Percentiles rank a stretch among this genome's conserved stretches.
phyloP scores from a whole-genome alignment of 1,140 invertebrate genomes.

The Drosophila nigrodunni region DNA sequence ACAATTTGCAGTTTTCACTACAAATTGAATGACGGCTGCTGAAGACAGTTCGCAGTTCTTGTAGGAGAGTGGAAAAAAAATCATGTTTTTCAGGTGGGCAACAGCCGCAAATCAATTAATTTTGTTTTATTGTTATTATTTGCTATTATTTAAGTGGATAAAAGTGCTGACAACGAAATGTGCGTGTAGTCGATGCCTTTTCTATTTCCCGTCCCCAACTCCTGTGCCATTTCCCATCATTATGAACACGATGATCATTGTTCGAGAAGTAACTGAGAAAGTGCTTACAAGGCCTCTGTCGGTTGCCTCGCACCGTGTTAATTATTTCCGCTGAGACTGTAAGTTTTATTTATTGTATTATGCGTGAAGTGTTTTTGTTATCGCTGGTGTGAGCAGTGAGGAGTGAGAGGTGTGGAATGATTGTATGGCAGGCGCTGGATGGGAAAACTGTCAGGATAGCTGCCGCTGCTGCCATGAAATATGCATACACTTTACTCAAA shows the following conservation, averaged over 20 bases:
- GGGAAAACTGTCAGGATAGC: constrained; percentile 1
- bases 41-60: constrained; percentile 51
- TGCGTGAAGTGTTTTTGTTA: constrained; percentile 34
- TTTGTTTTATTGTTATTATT: constrained; percentile 52
- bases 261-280: constrained; percentile 51
- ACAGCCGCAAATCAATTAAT: constrained; percentile 74
- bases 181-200: constrained; percentile 15
- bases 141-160: constrained; percentile 37
- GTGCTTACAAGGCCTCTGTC: constrained; percentile 64
- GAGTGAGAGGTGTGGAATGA: no score
- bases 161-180: constrained; percentile 65
- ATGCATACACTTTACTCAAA: constrained; percentile 65
- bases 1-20: constrained; percentile 42
- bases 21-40: constrained; percentile 65
- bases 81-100: constrained; percentile 11
- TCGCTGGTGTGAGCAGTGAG: not conserved
- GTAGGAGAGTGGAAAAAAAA: constrained; percentile 7
- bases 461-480: constrained; percentile 58
- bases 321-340: constrained; percentile 69
- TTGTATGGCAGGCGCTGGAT: no score
- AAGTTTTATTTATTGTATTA: constrained; percentile 71
- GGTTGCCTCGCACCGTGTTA: constrained; percentile 59
- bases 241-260: constrained; percentile 26
- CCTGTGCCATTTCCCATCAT: constrained; percentile 5
- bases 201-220: constrained; percentile 7